Conservation (phyloP, 2,797 vertebrate species). For the Karalla daura region DNA sequence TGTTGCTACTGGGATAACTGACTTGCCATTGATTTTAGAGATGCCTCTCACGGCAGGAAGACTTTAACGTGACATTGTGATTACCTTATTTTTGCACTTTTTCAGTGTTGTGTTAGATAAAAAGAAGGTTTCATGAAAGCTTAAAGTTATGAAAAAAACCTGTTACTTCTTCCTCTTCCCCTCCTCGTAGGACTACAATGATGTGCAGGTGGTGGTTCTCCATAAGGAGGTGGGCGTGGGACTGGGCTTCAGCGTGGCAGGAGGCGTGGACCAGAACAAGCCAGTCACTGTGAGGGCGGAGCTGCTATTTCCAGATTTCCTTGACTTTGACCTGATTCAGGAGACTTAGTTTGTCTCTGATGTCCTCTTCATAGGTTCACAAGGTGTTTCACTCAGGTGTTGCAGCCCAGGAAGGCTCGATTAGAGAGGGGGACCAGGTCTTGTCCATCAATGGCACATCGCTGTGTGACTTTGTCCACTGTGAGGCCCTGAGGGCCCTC, state of each 20-base stretch:
- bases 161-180: too few relatives aligned
- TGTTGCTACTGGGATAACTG: too few relatives aligned
- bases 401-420: slow-evolving; percentile 84
- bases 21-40: too few relatives aligned
- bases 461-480: slow-evolving; percentile 74
- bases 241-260: slow-evolving; percentile 87
- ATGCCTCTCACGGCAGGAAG: too few relatives aligned
- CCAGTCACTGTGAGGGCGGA: slow-evolving; percentile 81
- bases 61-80: too few relatives aligned
- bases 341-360: background rate
- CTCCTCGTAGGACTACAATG: slow-evolving; percentile 75
- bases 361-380: slow-evolving; percentile 79
- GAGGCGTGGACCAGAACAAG: slow-evolving; percentile 86
- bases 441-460: slow-evolving; percentile 86
- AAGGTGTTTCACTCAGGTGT: slow-evolving; percentile 81
- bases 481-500: slow-evolving; percentile 80
- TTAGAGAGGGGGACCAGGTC: slow-evolving; percentile 80
- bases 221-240: slow-evolving; percentile 86
- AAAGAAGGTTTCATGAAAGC: too few relatives aligned
- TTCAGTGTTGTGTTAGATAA: too few relatives aligned
- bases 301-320: background rate
- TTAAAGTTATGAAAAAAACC: too few relatives aligned
- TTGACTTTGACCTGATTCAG: background rate
- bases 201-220: slow-evolving; percentile 86
- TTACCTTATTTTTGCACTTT: too few relatives aligned